A percentile compares a stretch with the other conserved stretches of the same genome.
Evolutionary conservation across 1,140 invertebrate species (phyloP).

Genomic region (Zelostemma sp.): DNA sequence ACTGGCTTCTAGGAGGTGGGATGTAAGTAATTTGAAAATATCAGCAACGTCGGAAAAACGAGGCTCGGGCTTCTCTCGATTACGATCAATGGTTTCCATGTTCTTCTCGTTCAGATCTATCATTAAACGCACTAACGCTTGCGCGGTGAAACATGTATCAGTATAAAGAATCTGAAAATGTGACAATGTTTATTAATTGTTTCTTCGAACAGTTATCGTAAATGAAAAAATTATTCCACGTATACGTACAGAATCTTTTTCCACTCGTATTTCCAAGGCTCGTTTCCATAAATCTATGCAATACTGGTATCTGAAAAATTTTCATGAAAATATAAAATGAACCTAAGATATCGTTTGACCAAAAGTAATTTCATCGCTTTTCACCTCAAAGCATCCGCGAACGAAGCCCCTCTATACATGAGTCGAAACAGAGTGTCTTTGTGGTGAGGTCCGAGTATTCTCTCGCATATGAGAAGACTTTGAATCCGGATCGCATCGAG

Average conservation of each 20-base stretch:
- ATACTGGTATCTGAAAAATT: constrained; percentile 76
- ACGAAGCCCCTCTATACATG: constrained; percentile 84
- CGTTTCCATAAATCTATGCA: constrained; percentile 89
- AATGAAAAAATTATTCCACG: not conserved
- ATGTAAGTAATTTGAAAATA: constrained; percentile 77
- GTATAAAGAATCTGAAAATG: constrained; percentile 70
- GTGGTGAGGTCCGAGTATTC: constrained; percentile 84
- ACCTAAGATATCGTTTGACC: no score
- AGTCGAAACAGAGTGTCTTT: constrained; percentile 88
- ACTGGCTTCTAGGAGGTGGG: constrained; percentile 74
- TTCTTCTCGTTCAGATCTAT: constrained; percentile 81
- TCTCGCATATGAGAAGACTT: constrained; percentile 84
- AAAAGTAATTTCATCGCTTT: not conserved
- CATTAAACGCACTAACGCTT: constrained; percentile 83
- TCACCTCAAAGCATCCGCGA: constrained; percentile 82
- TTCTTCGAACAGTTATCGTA: no score
- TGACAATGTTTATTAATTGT: no score
- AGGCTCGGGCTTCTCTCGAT: constrained; percentile 70
- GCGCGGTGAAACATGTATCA: constrained; percentile 86
- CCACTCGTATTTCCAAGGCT: constrained; percentile 82
- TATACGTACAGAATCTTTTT: constrained; percentile 78
- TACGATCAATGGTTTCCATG: constrained; percentile 69
- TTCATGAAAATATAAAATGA: no score
- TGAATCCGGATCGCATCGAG: constrained; percentile 86
- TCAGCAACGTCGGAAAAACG: constrained; percentile 80